These are phyloP conservation scores for Melitaea athalia DNA, from an alignment of 2,888 invertebrate species.

Conservation along the genomic window DNA sequence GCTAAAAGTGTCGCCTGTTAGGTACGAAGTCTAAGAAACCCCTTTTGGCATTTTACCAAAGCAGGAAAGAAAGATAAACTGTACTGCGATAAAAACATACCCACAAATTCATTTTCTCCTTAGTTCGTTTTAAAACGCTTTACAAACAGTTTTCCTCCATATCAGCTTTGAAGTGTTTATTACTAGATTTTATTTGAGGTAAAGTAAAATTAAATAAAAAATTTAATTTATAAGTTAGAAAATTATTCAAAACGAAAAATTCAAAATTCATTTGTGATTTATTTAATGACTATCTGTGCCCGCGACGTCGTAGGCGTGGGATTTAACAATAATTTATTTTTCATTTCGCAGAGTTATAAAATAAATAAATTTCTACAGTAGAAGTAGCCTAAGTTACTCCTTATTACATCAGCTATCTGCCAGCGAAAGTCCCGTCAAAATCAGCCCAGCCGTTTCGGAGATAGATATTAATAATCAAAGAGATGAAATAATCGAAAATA, in stretches of 20 bases:
- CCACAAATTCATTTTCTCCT: slow-evolving; percentile 37
- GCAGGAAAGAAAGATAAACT: slow-evolving; percentile 39
- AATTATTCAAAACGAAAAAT: background rate
- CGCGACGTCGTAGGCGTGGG: too few relatives aligned
- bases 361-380: too few relatives aligned
- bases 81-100: slow-evolving; percentile 40
- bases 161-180: slow-evolving; percentile 19
- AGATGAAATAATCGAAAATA: background rate
- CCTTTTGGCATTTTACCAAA: slow-evolving; percentile 39
- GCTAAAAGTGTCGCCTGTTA: slow-evolving; percentile 41
- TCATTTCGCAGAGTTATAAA: too few relatives aligned
- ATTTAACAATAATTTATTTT: too few relatives aligned
- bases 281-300: too few relatives aligned
- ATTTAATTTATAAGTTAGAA: background rate
- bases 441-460: too few relatives aligned
- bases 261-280: background rate
- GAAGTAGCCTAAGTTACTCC: too few relatives aligned
- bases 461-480: background rate
- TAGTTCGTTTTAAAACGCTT: slow-evolving; percentile 28
- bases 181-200: background rate
- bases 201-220: background rate
- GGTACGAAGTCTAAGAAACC: slow-evolving; percentile 40
- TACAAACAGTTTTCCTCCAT: slow-evolving; percentile 15
- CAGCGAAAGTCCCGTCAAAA: too few relatives aligned
- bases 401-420: too few relatives aligned